Evolutionary conservation across 2,888 invertebrate genomes (phyloP), one percentile per base, ranked within the genome.

Genomic region (Spialia ferax): DNA sequence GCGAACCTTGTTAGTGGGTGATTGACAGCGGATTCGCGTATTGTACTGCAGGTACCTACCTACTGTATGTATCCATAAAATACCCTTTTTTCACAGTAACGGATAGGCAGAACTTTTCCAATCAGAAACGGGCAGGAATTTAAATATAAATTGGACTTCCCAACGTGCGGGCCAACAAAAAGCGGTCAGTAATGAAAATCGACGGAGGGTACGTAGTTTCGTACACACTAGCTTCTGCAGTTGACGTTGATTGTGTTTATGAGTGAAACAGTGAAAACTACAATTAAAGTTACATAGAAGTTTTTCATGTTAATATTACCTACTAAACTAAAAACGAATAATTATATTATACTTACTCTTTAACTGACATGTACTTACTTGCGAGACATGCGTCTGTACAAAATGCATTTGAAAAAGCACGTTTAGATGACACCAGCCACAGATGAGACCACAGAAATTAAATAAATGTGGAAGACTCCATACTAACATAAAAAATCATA

Each of bases 151-250:
- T 84, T 75, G 79, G 77, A 78, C 74, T 79, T 79, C 73, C 74
- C 74, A 78, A 77, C 52, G 72, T 76, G 75, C 74, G 76, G 75
- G 71, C 77, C 70, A 71, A 82, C 83, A 84, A 84, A 88, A 85
- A 82, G 84, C 81, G 84, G 83, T 81, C 81, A 82, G 79, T 86
- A 89, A 88, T 88, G 87, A 87, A 87, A 87, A 89, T 88, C 77
- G 89, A 88, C 89, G 79, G 82, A 80, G 82, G 84, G 79, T 45
- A 18, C 18, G 8, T 15, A 45, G 84, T 79, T 18, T 6, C 18
- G 10, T 45, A 10, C 45, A 83, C 81, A 86, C 86, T 86, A 85
- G 15, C 52, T 22, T n/a, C 23, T 23, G 52, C 79, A 22, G 11
- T 18, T 22, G 22, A 62, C 23, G 22, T 52, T 29, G 26, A n/a